phyloP scores from a whole-genome alignment of 1,140 invertebrate species.

The Lucilia cuprina region DNA sequence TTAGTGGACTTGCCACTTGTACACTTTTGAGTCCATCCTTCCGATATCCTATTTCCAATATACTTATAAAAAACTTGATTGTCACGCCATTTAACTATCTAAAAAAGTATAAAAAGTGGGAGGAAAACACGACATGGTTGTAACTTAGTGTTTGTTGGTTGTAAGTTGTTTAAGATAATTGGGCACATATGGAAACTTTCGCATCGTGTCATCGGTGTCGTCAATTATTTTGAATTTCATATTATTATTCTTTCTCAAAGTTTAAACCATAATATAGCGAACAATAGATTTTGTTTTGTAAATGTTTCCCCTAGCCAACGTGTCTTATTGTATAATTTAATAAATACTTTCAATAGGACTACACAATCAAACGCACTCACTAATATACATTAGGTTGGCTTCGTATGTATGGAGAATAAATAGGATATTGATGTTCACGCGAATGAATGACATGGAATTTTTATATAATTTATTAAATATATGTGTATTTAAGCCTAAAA shows the following conservation, averaged over 20 bases:
- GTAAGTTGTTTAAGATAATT: background rate
- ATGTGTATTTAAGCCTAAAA: too few species aligned
- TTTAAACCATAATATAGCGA: conserved; percentile 25
- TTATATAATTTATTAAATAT: too few species aligned
- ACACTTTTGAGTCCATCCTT: too few species aligned
- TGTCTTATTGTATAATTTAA: conserved; percentile 30
- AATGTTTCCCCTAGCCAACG: conserved; percentile 19
- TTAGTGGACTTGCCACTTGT: background rate
- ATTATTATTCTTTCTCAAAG: background rate
- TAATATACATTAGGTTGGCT: background rate
- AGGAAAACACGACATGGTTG: too few species aligned
- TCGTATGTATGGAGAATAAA: too few species aligned
- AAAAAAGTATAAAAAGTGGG: too few species aligned
- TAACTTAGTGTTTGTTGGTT: background rate
- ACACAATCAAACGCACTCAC: background rate
- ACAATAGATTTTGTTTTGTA: conserved; percentile 25
- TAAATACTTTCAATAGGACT: background rate
- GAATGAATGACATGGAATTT: too few species aligned
- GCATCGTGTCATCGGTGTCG: conserved; percentile 26
- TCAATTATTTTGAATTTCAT: conserved; percentile 1
- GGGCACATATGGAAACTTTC: conserved; percentile 23
- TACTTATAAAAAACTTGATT: background rate
- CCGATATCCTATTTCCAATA: background rate
- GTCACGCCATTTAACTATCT: background rate
- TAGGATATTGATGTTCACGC: too few species aligned